phyloP scores from a whole-genome alignment of 2,888 invertebrate genomes.

The Chloromyia formosa region DNA sequence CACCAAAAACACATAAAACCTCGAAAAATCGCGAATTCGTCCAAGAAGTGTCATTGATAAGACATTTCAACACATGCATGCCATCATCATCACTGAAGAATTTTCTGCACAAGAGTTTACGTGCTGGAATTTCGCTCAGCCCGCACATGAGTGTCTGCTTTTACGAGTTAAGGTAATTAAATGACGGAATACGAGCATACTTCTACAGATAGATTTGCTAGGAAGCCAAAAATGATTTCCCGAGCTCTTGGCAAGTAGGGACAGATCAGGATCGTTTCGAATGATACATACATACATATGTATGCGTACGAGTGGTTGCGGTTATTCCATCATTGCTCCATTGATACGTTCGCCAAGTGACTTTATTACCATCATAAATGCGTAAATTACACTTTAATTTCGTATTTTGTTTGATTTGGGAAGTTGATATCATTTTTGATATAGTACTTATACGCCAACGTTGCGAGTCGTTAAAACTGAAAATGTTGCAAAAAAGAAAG shows the following conservation, averaged over 20 bases:
- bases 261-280: too few relatives aligned
- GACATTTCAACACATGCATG: too few relatives aligned
- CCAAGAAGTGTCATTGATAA: too few relatives aligned
- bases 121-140: conserved; percentile 9
- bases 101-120: too few relatives aligned
- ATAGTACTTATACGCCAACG: neutral
- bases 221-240: too few relatives aligned
- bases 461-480: neutral
- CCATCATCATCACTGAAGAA: too few relatives aligned
- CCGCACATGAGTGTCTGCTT: neutral
- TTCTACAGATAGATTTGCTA: neutral
- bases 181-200: neutral
- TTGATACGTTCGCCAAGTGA: neutral
- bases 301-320: too few relatives aligned
- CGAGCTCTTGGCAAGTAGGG: too few relatives aligned
- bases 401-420: conserved; percentile 1
- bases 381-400: conserved; percentile 10
- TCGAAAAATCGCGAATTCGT: too few relatives aligned
- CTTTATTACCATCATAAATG: conserved; percentile 14
- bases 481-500: neutral
- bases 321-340: neutral
- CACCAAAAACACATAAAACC: too few relatives aligned
- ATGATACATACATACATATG: too few relatives aligned
- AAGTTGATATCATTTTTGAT: neutral
- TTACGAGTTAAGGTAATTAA: conserved; percentile 28